Evolutionary conservation across 1,140 invertebrate genomes (phyloP).

Genomic region (Phenacoccus solenopsis): DNA sequence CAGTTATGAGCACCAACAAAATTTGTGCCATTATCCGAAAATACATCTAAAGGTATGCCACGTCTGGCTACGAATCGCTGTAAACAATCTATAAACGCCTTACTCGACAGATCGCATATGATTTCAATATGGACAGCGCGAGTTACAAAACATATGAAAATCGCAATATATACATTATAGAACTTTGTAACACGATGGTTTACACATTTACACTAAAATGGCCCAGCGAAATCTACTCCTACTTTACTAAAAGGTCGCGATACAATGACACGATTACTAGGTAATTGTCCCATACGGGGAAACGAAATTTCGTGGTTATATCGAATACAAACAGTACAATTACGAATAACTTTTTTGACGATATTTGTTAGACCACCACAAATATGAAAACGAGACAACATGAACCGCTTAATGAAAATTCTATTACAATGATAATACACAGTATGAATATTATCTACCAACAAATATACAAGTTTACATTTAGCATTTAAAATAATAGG

Average conservation of each 20-base stretch:
- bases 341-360: slow-evolving; percentile 22
- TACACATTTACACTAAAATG: slow-evolving; percentile 30
- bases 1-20: slow-evolving; percentile 20
- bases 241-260: slow-evolving; percentile 28
- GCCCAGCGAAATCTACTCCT: slow-evolving; percentile 35
- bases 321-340: slow-evolving; percentile 29
- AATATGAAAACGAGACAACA: slow-evolving; percentile 26
- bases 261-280: slow-evolving; percentile 26
- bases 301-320: slow-evolving; percentile 9
- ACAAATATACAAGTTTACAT: slow-evolving; percentile 29
- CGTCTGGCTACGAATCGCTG: slow-evolving; percentile 33
- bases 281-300: slow-evolving; percentile 31
- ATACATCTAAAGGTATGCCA: slow-evolving; percentile 29
- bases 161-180: slow-evolving; percentile 33
- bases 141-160: slow-evolving; percentile 36
- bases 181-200: slow-evolving; percentile 24
- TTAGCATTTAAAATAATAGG: slow-evolving; percentile 21
- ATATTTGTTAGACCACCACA: slow-evolving; percentile 24
- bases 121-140: slow-evolving; percentile 35
- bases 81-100: slow-evolving; percentile 33
- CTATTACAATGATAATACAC: slow-evolving; percentile 21
- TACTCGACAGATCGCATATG: slow-evolving; percentile 31
- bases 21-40: slow-evolving; percentile 31
- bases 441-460: slow-evolving; percentile 27
- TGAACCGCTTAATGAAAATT: slow-evolving; percentile 28